Percentiles rank a stretch among this genome's conserved stretches.
Evolutionary conservation across 2,888 invertebrate genomes (phyloP).

Genomic region (Orthosia gothica): DNA sequence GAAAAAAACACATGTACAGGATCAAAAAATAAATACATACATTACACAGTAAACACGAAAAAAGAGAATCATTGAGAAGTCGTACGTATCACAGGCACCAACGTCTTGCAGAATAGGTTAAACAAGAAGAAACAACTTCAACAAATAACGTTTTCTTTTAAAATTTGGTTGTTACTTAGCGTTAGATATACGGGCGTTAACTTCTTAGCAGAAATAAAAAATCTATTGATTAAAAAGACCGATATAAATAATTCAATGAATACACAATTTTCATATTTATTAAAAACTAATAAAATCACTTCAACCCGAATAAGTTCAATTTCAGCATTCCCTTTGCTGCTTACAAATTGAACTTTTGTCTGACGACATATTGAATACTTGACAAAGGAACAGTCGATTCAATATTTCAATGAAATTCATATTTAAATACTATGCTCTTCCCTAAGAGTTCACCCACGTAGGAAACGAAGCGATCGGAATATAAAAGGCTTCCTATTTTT

Average conservation of each 20-base stretch:
- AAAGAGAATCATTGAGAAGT: too few relatives aligned
- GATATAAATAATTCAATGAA: not conserved
- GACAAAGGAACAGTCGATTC: conserved; percentile 37
- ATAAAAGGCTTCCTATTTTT: conserved; percentile 13
- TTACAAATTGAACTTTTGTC: conserved; percentile 26
- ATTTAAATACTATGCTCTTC: conserved; percentile 37
- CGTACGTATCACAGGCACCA: too few relatives aligned
- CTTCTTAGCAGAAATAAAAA: too few relatives aligned
- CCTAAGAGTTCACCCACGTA: not conserved
- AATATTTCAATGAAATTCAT: conserved; percentile 40
- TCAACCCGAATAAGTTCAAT: not conserved
- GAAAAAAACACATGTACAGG: too few relatives aligned
- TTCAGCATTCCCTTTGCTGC: conserved; percentile 2
- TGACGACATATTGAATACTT: conserved; percentile 24
- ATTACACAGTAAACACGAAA: too few relatives aligned
- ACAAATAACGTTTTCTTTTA: too few relatives aligned
- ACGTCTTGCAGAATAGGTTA: too few relatives aligned
- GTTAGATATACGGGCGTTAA: too few relatives aligned
- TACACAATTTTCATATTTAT: not conserved
- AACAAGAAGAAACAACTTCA: too few relatives aligned
- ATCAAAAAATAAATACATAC: too few relatives aligned
- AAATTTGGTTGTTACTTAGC: too few relatives aligned
- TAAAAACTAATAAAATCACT: not conserved
- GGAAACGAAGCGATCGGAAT: conserved; percentile 2
- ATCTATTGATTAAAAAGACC: too few relatives aligned